These are phyloP conservation scores for Apogon hyalosoma DNA, from an alignment of 2,797 vertebrate genomes.

Conservation along the genomic window DNA sequence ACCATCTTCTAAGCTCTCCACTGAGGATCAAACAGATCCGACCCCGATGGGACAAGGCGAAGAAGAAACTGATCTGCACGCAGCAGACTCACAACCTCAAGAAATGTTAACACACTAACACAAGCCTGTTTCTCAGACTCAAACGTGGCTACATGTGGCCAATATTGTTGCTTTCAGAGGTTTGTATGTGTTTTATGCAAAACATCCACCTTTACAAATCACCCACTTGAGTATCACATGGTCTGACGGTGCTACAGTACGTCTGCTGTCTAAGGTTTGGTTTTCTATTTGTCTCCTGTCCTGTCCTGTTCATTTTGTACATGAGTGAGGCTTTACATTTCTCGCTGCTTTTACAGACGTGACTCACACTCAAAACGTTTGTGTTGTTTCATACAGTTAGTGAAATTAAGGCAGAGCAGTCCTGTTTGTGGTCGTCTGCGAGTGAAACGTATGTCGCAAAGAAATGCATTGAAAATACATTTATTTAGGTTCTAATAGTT, in stretches of 20 bases:
- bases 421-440: slow-evolving; percentile 22
- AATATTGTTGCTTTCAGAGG: slow-evolving; percentile 4
- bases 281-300: slow-evolving; percentile 45
- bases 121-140: slow-evolving; percentile 43
- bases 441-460: slow-evolving; percentile 30
- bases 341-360: slow-evolving; percentile 20
- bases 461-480: slow-evolving; percentile 39
- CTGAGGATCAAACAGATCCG: slow-evolving; percentile 54
- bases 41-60: slow-evolving; percentile 48
- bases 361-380: slow-evolving; percentile 8
- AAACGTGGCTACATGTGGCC: background rate
- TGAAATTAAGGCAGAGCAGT: slow-evolving; percentile 23
- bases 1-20: slow-evolving; percentile 85
- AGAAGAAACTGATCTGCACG: slow-evolving; percentile 56
- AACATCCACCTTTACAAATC: slow-evolving; percentile 41
- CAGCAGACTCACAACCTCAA: slow-evolving; percentile 74
- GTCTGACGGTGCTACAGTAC: slow-evolving; percentile 65
- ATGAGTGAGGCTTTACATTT: slow-evolving; percentile 24
- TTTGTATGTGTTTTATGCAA: slow-evolving; percentile 32
- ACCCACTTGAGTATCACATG: slow-evolving; percentile 9
- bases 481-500: slow-evolving; percentile 20
- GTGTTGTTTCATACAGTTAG: slow-evolving; percentile 11
- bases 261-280: slow-evolving; percentile 43
- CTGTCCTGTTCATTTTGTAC: slow-evolving; percentile 46
- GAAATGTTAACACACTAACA: slow-evolving; percentile 83